Evolutionary conservation across 2,888 invertebrate genomes (phyloP), one percentile per base, ranked within the genome.

Genomic region (Capitulum mitella): DNA sequence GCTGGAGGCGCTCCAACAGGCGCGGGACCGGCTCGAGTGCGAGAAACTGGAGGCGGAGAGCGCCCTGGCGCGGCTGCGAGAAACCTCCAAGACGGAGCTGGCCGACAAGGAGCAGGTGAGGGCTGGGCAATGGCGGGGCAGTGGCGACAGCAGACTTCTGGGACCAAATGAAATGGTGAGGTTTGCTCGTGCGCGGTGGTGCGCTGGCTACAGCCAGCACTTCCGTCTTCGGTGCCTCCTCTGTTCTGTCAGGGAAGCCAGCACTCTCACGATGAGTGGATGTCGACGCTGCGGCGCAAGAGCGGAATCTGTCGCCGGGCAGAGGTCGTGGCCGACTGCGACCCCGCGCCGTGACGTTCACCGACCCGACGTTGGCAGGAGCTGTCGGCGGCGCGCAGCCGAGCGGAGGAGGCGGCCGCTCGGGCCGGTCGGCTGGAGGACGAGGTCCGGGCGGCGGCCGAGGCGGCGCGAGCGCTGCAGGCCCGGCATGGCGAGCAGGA

Each of bases 11-110:
- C 77, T 80, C 40, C 61, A 78, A 77, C 46, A n/a, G 37, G 78
- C 77, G n/a, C 77, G 79, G 8, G 75, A 32, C 43, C 77, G 79
- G 14, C 54, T 78, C 12, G 78, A 80, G 34, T 48, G 22, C 16
- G 77, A 78, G 64, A 79, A 80, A 40, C 79, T 48, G 22, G 54
- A 10, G 76, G 79, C 61, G 14, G 79, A 37, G 77, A 80, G 51
- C 70, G 78, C 34, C 29, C 79, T 14, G 79, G 78, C 43, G 34
- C 78, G 22, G 79, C 79, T 70, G 78, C 79, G 77, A 48, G 78
- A 22, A 64, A 77, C 16, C 16, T 79, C n/a, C 74, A 79, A 43
- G 78, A 79, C 58, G 29, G 32, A 43, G n/a, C 75, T 26, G 32
- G 54, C 43, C 16, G 77, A 32, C 37, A 77, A 43, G 80, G 78